Percentiles rank a stretch among this genome's conserved stretches.
These are phyloP conservation scores for Ylistrum balloti DNA, from an alignment of 1,140 invertebrate genomes.

Conservation along the genomic window DNA sequence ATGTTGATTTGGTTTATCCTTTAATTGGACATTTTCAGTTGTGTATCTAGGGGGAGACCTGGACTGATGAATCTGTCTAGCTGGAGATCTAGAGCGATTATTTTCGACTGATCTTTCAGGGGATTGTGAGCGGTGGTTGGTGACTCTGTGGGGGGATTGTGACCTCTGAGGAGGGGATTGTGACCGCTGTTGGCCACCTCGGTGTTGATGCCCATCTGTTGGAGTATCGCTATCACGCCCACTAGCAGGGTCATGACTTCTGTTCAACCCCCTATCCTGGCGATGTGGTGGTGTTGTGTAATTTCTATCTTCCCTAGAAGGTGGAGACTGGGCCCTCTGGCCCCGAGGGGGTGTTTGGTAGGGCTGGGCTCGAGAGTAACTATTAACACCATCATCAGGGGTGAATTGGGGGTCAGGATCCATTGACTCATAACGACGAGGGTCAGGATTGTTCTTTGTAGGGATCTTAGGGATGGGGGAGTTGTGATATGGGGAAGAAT, in stretches of 20 bases:
- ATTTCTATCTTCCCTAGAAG: background rate
- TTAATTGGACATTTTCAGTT: background rate
- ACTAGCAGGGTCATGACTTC: slow-evolving; percentile 22
- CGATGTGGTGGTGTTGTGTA: background rate
- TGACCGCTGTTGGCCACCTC: background rate
- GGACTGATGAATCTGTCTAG: background rate
- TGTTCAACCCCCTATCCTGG: background rate
- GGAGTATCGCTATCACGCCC: background rate
- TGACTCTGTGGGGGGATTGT: background rate
- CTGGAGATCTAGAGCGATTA: too few relatives aligned
- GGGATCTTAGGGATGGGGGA: slow-evolving; percentile 4
- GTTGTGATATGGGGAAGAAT: background rate
- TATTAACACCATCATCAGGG: background rate
- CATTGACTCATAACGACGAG: background rate
- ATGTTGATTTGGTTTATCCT: background rate
- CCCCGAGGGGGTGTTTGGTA: background rate
- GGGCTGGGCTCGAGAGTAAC: background rate
- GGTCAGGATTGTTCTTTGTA: slow-evolving; percentile 17
- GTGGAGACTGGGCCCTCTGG: slow-evolving; percentile 18
- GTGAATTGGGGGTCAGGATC: background rate
- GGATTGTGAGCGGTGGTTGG: background rate
- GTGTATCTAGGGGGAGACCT: slow-evolving; percentile 22
- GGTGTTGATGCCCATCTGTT: background rate
- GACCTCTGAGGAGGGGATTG: background rate
- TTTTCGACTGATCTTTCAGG: background rate